Percentiles rank a stretch among this genome's conserved stretches.
Evolutionary conservation across 2,113 vertebrate species (phyloP).

Genomic region (Mixornis gularis): DNA sequence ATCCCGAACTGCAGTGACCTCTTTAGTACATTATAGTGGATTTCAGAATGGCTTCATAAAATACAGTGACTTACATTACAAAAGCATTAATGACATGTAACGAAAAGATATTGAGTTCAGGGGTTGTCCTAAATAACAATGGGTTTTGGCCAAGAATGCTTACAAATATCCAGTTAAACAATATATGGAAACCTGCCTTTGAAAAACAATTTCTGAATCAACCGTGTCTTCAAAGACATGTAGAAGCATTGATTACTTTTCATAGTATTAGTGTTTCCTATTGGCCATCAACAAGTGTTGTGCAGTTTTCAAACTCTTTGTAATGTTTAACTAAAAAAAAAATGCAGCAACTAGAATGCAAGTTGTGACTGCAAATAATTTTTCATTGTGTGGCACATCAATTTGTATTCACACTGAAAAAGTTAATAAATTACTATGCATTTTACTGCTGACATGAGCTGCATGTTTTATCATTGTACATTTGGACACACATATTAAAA

Average conservation of each 20-base stretch:
- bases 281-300: not conserved
- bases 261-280: not conserved
- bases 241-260: not conserved
- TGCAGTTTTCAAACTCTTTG: not conserved
- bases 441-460: slow-evolving; percentile 44
- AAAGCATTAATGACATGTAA: not conserved
- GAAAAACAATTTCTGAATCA: not conserved
- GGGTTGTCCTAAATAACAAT: not conserved
- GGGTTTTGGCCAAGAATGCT: not conserved
- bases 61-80: not conserved
- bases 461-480: slow-evolving; percentile 7
- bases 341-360: not conserved
- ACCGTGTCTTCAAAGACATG: not conserved
- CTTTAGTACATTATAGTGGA: not conserved
- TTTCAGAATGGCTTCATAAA: not conserved
- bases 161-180: not conserved
- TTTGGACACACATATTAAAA: not conserved
- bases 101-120: not conserved
- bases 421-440: slow-evolving; percentile 56
- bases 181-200: not conserved
- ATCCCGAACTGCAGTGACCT: not conserved
- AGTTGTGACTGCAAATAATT: slow-evolving; percentile 8
- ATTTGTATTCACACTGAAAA: slow-evolving; percentile 48
- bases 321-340: not conserved
- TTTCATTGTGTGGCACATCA: slow-evolving; percentile 16